Evolutionary conservation across 2,113 vertebrate species (phyloP).

Genomic region (Alethe castanea): DNA sequence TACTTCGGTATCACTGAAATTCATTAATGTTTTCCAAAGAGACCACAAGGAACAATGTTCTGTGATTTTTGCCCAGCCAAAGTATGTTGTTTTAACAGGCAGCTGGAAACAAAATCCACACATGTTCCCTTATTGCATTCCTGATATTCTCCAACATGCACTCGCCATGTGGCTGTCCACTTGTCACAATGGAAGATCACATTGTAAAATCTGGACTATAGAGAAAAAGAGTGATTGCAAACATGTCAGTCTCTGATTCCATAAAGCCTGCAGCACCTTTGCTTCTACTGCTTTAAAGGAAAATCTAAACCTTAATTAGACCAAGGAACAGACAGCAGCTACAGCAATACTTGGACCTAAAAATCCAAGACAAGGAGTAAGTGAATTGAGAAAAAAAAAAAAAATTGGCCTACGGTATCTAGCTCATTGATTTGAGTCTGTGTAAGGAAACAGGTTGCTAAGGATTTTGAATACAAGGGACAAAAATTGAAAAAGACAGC

Average conservation of each 20-base stretch:
- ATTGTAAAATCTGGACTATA: neutral
- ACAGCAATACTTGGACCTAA: neutral
- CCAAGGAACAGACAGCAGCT: neutral
- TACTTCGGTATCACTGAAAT: neutral
- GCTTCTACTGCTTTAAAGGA: neutral
- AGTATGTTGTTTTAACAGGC: neutral
- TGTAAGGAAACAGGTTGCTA: neutral
- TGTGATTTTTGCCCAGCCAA: neutral
- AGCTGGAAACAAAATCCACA: neutral
- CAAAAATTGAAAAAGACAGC: neutral
- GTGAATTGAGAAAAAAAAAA: neutral
- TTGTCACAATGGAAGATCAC: neutral
- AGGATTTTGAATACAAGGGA: neutral
- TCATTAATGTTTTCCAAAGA: neutral
- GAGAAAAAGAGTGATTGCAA: neutral
- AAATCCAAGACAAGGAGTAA: neutral
- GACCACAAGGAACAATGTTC: neutral
- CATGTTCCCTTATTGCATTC: neutral
- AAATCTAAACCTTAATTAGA: neutral
- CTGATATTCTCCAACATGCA: neutral
- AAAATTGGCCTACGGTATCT: neutral
- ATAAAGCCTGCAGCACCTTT: neutral
- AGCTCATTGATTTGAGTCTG: neutral
- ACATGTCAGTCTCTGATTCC: neutral
- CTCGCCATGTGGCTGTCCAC: rapidly evolving